phyloP scores from a whole-genome alignment of 2,797 vertebrate genomes.

The Geotrypetes seraphini region DNA sequence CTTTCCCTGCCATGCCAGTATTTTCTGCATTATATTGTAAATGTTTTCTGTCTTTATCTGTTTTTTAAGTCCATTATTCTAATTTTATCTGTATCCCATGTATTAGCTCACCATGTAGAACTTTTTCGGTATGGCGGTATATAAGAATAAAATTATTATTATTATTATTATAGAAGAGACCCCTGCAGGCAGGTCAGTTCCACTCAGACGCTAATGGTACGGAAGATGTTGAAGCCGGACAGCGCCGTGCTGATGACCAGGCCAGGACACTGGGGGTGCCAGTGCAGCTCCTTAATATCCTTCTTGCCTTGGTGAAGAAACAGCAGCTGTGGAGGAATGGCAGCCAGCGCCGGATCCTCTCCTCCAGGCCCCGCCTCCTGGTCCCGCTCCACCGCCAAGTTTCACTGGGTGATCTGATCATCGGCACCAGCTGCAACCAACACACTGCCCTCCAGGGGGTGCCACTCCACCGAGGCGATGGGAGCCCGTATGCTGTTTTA shows the following conservation, averaged over 20 bases:
- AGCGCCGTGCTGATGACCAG: conserved; percentile 73
- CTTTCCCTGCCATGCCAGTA: no score
- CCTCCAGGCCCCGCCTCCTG: conserved; percentile 47
- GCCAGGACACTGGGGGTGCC: no score
- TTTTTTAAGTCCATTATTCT: no score
- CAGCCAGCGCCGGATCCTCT: conserved; percentile 39
- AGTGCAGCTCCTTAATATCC: conserved; percentile 85
- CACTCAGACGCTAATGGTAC: conserved; percentile 74
- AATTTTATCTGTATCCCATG: no score
- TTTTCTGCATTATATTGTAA: no score
- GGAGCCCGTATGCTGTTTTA: conserved; percentile 85
- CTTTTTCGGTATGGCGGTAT: no score
- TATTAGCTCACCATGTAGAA: no score
- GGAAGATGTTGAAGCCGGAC: conserved; percentile 79
- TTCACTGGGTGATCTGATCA: conserved; percentile 82
- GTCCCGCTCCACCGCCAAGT: conserved; percentile 81
- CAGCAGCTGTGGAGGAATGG: conserved; percentile 77
- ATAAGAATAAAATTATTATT: no score
- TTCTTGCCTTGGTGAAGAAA: conserved; percentile 88
- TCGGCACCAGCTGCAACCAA: conserved; percentile 78
- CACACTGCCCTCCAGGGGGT: conserved; percentile 72
- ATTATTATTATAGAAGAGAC: no score
- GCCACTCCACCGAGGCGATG: conserved; percentile 84
- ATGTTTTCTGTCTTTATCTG: no score
- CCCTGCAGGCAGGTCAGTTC: no score